Base-by-base conservation (phyloP, 2,113 vertebrate species). In the Columba janthina region DNA sequence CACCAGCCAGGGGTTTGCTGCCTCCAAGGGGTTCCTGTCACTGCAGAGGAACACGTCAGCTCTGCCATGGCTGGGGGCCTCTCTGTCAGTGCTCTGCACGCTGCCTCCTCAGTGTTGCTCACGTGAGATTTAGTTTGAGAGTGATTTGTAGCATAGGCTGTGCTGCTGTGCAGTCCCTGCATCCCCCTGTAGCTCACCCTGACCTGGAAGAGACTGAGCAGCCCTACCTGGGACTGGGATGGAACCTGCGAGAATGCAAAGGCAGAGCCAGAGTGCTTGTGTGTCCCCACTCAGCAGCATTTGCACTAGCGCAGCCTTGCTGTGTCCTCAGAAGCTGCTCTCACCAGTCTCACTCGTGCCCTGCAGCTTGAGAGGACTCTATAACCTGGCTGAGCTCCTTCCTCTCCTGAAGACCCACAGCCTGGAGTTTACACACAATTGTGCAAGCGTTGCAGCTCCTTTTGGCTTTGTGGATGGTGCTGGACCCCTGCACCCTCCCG, bases 131-230 rank as follows among this genome's bases (percentile, higher is more conserved):
- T 95, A 70, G 38, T 90, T 76, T 24, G 46, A 60, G 28, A 81
- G 85, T 94, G 50, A 36, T 62, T 60, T 88, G 72, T 95, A 64
- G 85, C 1, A 11, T 95, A 88, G 90, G 64, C 31, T 5, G 0
- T 95, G 94, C 90, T 96, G 90, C 90, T 90, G 90, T 96, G 90
- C 77, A 53, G 60, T 88, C 65, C 92, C 79, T 67, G 34, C 73
- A 31, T 90, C 75, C 75, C 58, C 29, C n/a, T 71, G 54, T 71
- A 94, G 80, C 69, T 57, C 44, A 64, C 38, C 44, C 54, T 85
- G 58, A 24, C 53, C 46, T 36, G 62, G 70, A 57, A 89, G 70
- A 89, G 69, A 26, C 70, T 2, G 54, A 69, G 53, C 74, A 88
- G 61, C 53, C 53, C 74, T 38, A 57, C n/a, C 57, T 31, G 5